These are phyloP conservation scores for Urosaurus nigricauda DNA, from an alignment of 2,797 vertebrate species.

Conservation along the genomic window DNA sequence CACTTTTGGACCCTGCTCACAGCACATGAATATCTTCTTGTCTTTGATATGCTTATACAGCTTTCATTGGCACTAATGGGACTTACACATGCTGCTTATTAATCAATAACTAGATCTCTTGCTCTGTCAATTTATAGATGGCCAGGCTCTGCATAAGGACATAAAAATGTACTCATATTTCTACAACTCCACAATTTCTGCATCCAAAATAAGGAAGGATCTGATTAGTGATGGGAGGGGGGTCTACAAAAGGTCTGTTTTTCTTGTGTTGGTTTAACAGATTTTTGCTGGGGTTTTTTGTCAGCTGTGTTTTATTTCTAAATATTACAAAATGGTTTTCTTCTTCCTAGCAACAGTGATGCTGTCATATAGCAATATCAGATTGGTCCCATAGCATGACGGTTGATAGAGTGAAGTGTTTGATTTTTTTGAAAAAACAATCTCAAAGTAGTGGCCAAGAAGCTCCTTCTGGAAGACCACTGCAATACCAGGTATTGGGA, in stretches of 20 bases:
- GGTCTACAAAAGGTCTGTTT: not conserved
- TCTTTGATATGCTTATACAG: conserved; percentile 73
- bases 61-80: conserved; percentile 75
- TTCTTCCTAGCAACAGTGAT: not conserved
- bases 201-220: conserved; percentile 66
- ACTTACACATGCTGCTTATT: conserved; percentile 70
- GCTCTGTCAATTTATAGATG: conserved; percentile 70
- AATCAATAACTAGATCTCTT: conserved; percentile 72
- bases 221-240: not conserved
- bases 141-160: conserved; percentile 64
- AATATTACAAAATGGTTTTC: not conserved
- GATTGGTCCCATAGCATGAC: not conserved
- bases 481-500: too few species aligned
- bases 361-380: not conserved
- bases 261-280: not conserved
- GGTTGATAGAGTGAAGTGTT: not conserved
- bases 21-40: conserved; percentile 74
- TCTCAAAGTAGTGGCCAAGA: not conserved
- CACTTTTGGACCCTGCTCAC: conserved; percentile 75
- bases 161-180: conserved; percentile 39
- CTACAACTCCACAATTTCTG: conserved; percentile 49
- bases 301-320: not conserved
- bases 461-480: not conserved
- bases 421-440: not conserved
- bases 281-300: not conserved